Base-by-base conservation (phyloP, 2,888 invertebrate genomes). In the Philaethria dido region DNA sequence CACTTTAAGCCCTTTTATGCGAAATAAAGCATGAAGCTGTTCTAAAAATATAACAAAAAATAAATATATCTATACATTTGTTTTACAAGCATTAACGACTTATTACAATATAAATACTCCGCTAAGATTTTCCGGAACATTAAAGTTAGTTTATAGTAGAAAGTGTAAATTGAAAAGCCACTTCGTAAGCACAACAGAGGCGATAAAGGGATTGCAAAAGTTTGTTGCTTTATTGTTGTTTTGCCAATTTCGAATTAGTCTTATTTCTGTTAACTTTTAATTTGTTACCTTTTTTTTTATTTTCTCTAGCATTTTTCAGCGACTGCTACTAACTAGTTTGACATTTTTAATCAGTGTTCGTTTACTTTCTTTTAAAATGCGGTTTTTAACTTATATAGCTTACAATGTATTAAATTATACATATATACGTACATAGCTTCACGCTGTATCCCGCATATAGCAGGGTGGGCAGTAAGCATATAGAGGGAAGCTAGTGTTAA, bases 241-340 rank as follows among this genome's bases (percentile, higher is more conserved):
- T 65, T 39, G 29, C 25, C 42, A 60, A 42, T 39, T 44, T 65
- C 16, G 48, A 52, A 60, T 61, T 52, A 61, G 54, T 39, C 52
- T 62, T 62, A 55, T 55, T 66, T 62, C 54, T 22, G 16, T 11
- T 36, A 67, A 67, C 57, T 63, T 62, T 55, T 44, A 63, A 62
- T 67, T 67, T 52, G 48, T 59, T 33, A n/a, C 16, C 50, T 25
- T 29, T 29, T 52, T 48, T 52, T 54, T 33, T 54, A 36, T 59
- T 59, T 64, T 64, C 36, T 14, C 25, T 22, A 42, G 39, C 50
- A 50, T 13, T 64, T 59, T 42, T 47, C 45, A 33, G 36, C 54
- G 14, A n/a, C 14, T 11, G 25, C 11, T 22, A 39, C 11, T 47
- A 18, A 14, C 2, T 29, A 29, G 29, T 59, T 48, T 59, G 64